Percentiles rank a stretch among this genome's conserved stretches.
Evolutionary conservation across 1,140 invertebrate species (phyloP).

Genomic region (Pseudoatta argentina): DNA sequence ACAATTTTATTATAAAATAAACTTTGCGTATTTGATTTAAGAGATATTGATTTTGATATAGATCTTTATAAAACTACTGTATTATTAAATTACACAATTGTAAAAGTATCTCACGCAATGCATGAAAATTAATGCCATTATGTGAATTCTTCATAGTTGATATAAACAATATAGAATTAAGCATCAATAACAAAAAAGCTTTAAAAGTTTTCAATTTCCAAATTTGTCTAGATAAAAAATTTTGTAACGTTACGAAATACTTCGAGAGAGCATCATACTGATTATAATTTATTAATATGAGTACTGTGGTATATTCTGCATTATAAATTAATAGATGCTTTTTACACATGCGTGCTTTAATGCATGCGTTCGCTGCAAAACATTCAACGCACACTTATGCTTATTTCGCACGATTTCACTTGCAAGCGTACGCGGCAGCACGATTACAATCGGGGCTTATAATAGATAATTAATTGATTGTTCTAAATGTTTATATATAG

Average conservation of each 20-base stretch:
- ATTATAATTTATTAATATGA: slow-evolving; percentile 50
- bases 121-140: slow-evolving; percentile 8
- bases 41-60: slow-evolving; percentile 5
- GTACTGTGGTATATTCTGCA: not conserved
- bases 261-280: not conserved
- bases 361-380: slow-evolving; percentile 70
- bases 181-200: not conserved
- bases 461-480: slow-evolving; percentile 14
- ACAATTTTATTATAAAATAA: too few species aligned
- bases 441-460: slow-evolving; percentile 53
- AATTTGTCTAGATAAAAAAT: not conserved
- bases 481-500: slow-evolving; percentile 18
- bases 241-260: not conserved
- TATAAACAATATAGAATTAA: not conserved
- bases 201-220: slow-evolving; percentile 5
- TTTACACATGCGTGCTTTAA: slow-evolving; percentile 68
- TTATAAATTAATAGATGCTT: slow-evolving; percentile 64
- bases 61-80: not conserved
- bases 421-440: slow-evolving; percentile 65
- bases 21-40: not conserved
- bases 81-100: slow-evolving; percentile 1
- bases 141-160: not conserved
- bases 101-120: not conserved
- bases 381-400: slow-evolving; percentile 72
- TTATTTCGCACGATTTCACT: slow-evolving; percentile 79